Conservation (phyloP, 1,140 invertebrate genomes). For the Ips nitidus region DNA sequence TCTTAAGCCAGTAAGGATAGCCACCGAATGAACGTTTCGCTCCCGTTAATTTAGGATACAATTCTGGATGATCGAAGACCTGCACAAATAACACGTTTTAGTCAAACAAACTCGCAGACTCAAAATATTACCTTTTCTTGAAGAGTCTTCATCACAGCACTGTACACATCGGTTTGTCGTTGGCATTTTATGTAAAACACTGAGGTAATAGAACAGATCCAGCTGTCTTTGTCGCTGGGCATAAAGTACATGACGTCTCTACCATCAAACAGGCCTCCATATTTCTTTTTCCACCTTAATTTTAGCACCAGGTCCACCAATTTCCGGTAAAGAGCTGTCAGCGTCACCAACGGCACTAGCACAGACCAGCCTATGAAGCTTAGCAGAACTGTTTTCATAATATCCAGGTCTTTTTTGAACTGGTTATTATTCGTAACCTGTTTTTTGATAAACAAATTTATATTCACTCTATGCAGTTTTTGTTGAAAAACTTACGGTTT, state of each 20-base stretch:
- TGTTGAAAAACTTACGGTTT: no score
- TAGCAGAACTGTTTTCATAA: no score
- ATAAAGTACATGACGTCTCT: neutral
- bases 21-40: neutral
- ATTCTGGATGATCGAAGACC: slow-evolving; percentile 9
- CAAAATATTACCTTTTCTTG: no score
- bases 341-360: no score
- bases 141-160: no score
- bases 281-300: neutral
- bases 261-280: neutral
- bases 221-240: neutral
- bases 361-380: no score
- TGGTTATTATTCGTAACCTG: no score
- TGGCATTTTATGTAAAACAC: neutral
- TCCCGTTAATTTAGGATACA: slow-evolving; percentile 6
- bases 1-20: slow-evolving; percentile 11
- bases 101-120: neutral
- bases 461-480: no score
- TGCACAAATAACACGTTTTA: neutral
- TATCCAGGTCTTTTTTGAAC: no score
- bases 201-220: neutral
- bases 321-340: no score
- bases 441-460: no score
- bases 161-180: neutral
- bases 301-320: no score